These are phyloP conservation scores for Ambastaia sidthimunki DNA, from an alignment of 2,797 vertebrate genomes.

Conservation along the genomic window DNA sequence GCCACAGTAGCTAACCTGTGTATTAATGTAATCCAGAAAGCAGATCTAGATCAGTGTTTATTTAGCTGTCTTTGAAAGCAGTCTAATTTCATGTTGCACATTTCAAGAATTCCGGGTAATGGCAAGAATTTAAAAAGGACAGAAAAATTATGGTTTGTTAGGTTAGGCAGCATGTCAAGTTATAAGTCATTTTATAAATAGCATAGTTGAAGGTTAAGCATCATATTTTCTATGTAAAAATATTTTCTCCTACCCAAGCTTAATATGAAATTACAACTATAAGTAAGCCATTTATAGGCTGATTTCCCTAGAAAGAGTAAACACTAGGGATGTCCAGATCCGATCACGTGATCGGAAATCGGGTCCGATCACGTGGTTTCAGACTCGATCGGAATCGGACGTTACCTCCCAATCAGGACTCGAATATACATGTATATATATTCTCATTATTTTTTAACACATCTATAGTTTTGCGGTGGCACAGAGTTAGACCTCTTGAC, in stretches of 20 bases:
- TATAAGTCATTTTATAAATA: background rate
- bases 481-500: background rate
- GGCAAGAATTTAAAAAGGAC: background rate
- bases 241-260: background rate
- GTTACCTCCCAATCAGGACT: too few relatives aligned
- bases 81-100: slow-evolving; percentile 46
- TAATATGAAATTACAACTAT: background rate
- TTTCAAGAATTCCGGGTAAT: background rate
- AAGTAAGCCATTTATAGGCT: background rate
- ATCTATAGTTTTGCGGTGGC: too few relatives aligned
- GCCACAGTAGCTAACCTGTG: slow-evolving; percentile 23
- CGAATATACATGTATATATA: background rate
- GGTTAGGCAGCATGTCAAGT: slow-evolving; percentile 5
- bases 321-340: too few relatives aligned
- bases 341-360: too few relatives aligned
- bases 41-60: slow-evolving; percentile 19
- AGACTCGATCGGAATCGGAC: too few relatives aligned
- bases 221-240: too few relatives aligned
- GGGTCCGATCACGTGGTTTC: too few relatives aligned
- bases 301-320: background rate
- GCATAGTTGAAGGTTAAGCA: background rate
- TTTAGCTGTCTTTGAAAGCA: slow-evolving; percentile 40
- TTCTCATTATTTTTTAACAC: background rate
- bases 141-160: background rate
- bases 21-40: slow-evolving; percentile 35